These are phyloP conservation scores for Caenorhabditis remanei DNA, from an alignment of 1,140 invertebrate genomes.

Conservation along the genomic window DNA sequence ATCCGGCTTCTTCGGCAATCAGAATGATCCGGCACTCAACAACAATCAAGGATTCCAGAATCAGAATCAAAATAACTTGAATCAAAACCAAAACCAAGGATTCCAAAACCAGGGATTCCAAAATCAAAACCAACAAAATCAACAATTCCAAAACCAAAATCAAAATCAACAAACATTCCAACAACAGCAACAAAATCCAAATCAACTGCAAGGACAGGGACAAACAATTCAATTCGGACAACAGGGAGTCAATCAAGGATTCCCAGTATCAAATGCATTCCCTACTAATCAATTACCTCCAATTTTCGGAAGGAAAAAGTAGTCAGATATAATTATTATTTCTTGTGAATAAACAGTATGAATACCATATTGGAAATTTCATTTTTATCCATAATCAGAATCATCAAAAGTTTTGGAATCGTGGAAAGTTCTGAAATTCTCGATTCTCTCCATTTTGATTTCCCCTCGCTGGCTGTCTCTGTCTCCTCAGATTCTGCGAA, in stretches of 20 bases:
- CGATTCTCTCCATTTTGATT: not conserved
- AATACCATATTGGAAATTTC: too few species aligned
- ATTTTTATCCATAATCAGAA: too few species aligned
- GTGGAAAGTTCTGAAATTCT: not conserved
- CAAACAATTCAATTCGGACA: not conserved
- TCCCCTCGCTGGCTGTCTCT: not conserved
- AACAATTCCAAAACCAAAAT: slow-evolving; percentile 30
- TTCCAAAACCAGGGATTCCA: slow-evolving; percentile 24
- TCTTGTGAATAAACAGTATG: not conserved
- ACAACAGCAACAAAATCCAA: not conserved
- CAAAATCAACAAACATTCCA: not conserved
- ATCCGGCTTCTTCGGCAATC: too few species aligned
- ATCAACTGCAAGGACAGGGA: not conserved
- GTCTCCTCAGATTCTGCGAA: not conserved
- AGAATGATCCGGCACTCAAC: not conserved
- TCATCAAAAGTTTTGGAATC: not conserved
- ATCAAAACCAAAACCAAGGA: slow-evolving; percentile 4
- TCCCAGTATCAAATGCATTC: slow-evolving; percentile 25
- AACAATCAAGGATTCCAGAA: not conserved
- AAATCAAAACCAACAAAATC: slow-evolving; percentile 23
- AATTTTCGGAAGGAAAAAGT: slow-evolving; percentile 23
- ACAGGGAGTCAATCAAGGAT: slow-evolving; percentile 39
- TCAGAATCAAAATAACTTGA: not conserved
- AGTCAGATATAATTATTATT: not conserved
- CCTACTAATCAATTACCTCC: not conserved